Conservation (phyloP, 2,888 invertebrate species). For the Cinara cedri region DNA sequence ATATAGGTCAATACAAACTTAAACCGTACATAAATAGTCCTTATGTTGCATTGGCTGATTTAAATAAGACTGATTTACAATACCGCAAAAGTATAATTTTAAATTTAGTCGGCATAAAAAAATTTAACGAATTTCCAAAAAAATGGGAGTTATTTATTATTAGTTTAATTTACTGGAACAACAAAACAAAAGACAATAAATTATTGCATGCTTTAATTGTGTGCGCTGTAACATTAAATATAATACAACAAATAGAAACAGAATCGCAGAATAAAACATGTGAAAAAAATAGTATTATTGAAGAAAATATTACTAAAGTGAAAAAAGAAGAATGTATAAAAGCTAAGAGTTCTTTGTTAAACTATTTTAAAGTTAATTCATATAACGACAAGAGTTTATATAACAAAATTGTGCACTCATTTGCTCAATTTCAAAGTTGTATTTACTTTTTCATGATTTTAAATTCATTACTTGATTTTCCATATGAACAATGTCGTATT, state of each 20-base stretch:
- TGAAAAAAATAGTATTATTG: conserved; percentile 20
- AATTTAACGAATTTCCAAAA: conserved; percentile 65
- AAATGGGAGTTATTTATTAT: conserved; percentile 70
- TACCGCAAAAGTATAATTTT: too few species aligned
- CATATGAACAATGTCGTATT: conserved; percentile 68
- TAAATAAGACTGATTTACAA: too few species aligned
- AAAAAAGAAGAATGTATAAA: conserved; percentile 31
- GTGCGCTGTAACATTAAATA: conserved; percentile 68
- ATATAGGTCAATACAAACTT: too few species aligned
- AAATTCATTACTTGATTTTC: conserved; percentile 71
- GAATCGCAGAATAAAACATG: neutral
- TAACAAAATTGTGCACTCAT: conserved; percentile 67
- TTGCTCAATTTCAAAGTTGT: conserved; percentile 73
- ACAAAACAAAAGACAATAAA: conserved; percentile 63
- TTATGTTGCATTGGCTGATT: too few species aligned
- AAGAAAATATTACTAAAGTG: conserved; percentile 27
- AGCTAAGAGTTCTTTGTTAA: conserved; percentile 9
- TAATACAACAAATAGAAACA: conserved; percentile 65
- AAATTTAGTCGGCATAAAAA: conserved; percentile 59
- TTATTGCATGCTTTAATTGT: conserved; percentile 69
- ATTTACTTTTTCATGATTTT: conserved; percentile 69
- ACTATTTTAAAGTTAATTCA: neutral
- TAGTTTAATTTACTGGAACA: conserved; percentile 68
- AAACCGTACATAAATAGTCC: too few species aligned
- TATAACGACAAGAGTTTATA: conserved; percentile 24